These are phyloP conservation scores for Rhyacophila brunnea DNA, from an alignment of 1,140 invertebrate species.

Conservation along the genomic window DNA sequence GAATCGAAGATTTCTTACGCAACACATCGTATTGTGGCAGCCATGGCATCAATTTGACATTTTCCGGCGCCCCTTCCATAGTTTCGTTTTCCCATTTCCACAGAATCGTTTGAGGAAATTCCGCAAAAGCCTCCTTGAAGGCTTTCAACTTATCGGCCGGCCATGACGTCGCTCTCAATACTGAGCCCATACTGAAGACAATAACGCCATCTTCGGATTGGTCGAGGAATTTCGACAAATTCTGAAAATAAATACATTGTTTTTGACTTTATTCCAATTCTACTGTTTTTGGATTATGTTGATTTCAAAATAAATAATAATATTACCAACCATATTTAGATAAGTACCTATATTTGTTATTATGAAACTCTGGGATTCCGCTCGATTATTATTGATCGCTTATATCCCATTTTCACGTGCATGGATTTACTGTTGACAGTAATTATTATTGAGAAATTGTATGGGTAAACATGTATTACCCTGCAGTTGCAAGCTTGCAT, in stretches of 20 bases:
- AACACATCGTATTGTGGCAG: constrained; percentile 42
- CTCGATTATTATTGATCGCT: no score
- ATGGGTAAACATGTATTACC: no score
- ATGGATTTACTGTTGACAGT: no score
- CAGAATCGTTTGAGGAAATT: constrained; percentile 47
- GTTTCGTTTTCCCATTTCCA: constrained; percentile 49
- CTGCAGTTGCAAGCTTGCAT: no score
- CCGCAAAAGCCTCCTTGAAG: constrained; percentile 42
- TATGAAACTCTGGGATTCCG: no score
- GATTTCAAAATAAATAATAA: no score
- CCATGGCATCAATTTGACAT: constrained; percentile 40
- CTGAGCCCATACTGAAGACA: constrained; percentile 64
- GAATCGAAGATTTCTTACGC: constrained; percentile 39
- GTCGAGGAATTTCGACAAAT: constrained; percentile 34
- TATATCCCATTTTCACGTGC: no score
- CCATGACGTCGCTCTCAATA: constrained; percentile 59
- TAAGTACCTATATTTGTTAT: no score
- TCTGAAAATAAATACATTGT: constrained; percentile 33
- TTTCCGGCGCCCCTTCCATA: constrained; percentile 34
- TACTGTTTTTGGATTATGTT: no score
- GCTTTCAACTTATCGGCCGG: constrained; percentile 49
- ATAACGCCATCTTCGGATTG: constrained; percentile 58
- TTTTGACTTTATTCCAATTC: no score
- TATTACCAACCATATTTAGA: no score
- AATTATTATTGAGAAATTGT: no score